Evolutionary conservation across 2,113 vertebrate species (phyloP).

Genomic region (Nettapus auritus): DNA sequence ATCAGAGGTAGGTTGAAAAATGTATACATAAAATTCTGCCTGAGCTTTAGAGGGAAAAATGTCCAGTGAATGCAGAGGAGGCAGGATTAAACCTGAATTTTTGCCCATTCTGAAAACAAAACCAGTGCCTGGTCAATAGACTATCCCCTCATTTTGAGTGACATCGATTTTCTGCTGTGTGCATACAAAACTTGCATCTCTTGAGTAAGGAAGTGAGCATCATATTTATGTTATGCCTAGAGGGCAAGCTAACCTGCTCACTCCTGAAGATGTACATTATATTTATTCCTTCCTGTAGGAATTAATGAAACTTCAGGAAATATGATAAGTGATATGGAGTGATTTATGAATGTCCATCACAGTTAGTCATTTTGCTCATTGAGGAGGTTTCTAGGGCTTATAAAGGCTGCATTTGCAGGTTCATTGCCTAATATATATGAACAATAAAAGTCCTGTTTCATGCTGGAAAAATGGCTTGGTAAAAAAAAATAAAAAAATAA

Average conservation of each 20-base stretch:
- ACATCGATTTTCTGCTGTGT: not conserved
- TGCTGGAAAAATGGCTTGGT: conserved; percentile 15
- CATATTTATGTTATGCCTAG: not conserved
- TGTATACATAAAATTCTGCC: not conserved
- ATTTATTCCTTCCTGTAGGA: conserved; percentile 10
- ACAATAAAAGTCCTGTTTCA: conserved; percentile 42
- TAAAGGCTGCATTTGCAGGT: not conserved
- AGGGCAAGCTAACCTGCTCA: not conserved
- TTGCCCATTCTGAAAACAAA: not conserved
- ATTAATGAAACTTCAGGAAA: conserved; percentile 46
- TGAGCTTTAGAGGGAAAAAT: not conserved
- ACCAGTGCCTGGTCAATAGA: not conserved
- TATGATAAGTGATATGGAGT: not conserved
- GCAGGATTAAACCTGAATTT: not conserved
- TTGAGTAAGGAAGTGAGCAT: not conserved
- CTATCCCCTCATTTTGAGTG: not conserved
- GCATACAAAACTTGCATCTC: not conserved
- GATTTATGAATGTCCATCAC: conserved; percentile 9
- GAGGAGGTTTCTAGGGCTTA: conserved; percentile 24
- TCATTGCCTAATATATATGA: conserved; percentile 20
- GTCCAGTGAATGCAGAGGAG: not conserved
- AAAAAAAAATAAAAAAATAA: conserved; percentile 14
- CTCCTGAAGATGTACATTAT: not conserved
- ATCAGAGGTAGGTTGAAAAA: not conserved
- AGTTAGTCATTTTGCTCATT: not conserved